phyloP scores from a whole-genome alignment of 2,113 vertebrate species.

The Numida meleagris region DNA sequence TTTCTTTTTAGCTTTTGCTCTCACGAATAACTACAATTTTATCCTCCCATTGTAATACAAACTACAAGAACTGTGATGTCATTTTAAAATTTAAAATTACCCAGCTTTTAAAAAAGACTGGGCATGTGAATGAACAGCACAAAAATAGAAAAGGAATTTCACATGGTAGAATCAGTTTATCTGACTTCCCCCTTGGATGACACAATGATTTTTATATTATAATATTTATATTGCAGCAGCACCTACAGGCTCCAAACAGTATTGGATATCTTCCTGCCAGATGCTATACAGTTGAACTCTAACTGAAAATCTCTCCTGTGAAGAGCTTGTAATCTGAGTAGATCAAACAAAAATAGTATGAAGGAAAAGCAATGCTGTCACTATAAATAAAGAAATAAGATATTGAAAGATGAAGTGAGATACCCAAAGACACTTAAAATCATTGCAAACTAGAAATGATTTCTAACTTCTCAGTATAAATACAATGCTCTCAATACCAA shows the following conservation, averaged over 20 bases:
- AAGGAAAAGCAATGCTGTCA: background rate
- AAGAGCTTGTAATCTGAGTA: background rate
- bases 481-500: background rate
- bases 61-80: constrained; percentile 35
- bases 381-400: background rate
- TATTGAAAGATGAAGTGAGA: background rate
- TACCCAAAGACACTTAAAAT: background rate
- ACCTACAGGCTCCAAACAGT: background rate
- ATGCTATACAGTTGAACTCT: background rate
- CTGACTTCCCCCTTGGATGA: background rate
- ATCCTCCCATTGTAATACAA: constrained; percentile 39
- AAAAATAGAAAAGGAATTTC: background rate
- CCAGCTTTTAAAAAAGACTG: background rate
- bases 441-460: background rate
- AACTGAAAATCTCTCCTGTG: background rate
- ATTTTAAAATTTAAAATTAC: background rate
- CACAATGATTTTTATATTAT: background rate
- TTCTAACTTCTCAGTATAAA: background rate
- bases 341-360: background rate
- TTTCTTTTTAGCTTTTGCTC: constrained; percentile 73
- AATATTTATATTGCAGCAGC: background rate
- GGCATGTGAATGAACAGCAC: background rate
- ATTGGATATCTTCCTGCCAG: background rate
- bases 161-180: background rate
- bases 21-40: constrained; percentile 68